Percentiles rank a stretch among this genome's conserved stretches.
These are phyloP conservation scores for Lottia gigantea DNA, from an alignment of 2,888 invertebrate species.

Conservation along the genomic window DNA sequence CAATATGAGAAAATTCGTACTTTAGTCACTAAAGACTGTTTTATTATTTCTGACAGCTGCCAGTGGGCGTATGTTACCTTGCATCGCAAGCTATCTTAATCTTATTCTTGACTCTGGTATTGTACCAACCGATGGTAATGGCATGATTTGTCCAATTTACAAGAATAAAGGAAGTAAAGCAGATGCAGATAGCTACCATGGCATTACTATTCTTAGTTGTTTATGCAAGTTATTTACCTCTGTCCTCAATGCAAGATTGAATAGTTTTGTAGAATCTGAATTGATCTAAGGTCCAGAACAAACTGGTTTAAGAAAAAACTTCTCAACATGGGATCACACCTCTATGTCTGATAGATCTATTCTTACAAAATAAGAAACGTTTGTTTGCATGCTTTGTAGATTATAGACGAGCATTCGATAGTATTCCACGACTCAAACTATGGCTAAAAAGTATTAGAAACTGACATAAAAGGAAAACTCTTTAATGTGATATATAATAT, in stretches of 20 bases:
- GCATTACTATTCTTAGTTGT: conserved; percentile 14
- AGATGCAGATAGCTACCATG: conserved; percentile 20
- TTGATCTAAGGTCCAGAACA: not conserved
- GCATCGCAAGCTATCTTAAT: too few relatives aligned
- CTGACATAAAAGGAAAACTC: conserved; percentile 10
- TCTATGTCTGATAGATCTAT: conserved; percentile 15
- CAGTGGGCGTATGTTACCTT: too few relatives aligned
- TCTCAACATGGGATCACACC: conserved; percentile 13
- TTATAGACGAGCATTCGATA: conserved; percentile 17
- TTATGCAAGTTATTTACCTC: conserved; percentile 1
- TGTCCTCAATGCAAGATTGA: not conserved
- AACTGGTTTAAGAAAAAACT: conserved; percentile 9
- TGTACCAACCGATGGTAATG: conserved; percentile 12
- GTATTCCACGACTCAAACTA: conserved; percentile 13
- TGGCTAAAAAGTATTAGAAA: conserved; percentile 16
- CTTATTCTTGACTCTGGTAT: conserved; percentile 18
- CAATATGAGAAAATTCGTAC: too few relatives aligned
- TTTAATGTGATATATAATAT: not conserved
- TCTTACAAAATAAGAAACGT: not conserved
- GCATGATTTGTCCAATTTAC: conserved; percentile 15
- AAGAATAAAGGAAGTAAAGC: conserved; percentile 17
- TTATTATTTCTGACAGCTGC: too few relatives aligned
- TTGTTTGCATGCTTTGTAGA: conserved; percentile 14
- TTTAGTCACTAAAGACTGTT: too few relatives aligned
- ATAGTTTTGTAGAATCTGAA: not conserved